phyloP scores from a whole-genome alignment of 2,888 invertebrate genomes.

The Ceriagrion tenellum region DNA sequence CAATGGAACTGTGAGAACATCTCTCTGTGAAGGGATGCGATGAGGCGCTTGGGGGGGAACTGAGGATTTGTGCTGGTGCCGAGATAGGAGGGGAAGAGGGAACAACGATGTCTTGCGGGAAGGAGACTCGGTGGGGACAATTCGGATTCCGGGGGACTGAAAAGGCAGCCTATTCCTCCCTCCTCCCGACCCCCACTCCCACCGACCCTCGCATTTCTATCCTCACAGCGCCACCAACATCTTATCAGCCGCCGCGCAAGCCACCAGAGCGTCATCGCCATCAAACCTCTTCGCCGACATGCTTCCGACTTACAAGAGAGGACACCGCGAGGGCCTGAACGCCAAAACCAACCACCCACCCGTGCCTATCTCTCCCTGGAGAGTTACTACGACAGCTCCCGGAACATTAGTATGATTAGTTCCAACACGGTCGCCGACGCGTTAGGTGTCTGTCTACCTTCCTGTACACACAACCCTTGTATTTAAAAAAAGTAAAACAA shows the following conservation, averaged over 20 bases:
- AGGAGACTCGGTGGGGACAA: neutral
- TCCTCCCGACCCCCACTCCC: neutral
- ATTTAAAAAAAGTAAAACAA: neutral
- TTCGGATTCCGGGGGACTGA: neutral
- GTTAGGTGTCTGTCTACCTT: neutral
- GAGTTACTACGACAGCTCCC: neutral
- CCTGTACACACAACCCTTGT: neutral
- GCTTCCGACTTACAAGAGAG: neutral
- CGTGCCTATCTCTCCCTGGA: neutral
- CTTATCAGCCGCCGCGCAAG: slow-evolving; percentile 46
- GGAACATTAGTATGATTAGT: neutral
- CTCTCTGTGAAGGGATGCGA: too few species aligned
- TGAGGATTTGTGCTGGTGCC: neutral
- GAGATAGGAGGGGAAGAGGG: neutral
- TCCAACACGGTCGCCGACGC: neutral
- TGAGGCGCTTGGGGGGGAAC: neutral
- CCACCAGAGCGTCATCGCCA: slow-evolving; percentile 47
- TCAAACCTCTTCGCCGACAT: slow-evolving; percentile 24
- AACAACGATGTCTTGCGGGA: neutral
- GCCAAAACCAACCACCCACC: neutral
- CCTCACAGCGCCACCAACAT: neutral
- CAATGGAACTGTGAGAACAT: neutral
- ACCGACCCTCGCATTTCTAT: too few species aligned
- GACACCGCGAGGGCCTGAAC: neutral
- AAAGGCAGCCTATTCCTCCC: neutral